These are phyloP conservation scores for Pampus argenteus DNA, from an alignment of 2,797 vertebrate species.

Conservation along the genomic window DNA sequence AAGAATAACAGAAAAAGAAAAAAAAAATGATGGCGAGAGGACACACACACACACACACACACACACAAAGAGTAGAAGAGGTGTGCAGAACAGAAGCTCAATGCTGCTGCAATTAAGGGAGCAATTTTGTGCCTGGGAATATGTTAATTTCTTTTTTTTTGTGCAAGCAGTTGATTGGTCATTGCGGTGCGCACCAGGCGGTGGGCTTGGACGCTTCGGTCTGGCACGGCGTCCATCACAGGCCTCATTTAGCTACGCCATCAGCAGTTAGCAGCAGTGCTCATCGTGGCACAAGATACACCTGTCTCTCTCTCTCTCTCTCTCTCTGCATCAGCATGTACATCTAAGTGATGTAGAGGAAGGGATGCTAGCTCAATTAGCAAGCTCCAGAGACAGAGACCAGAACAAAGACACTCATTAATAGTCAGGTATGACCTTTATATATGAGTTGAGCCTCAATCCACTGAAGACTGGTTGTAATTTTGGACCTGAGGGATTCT, in stretches of 20 bases:
- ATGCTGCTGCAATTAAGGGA: slow-evolving; percentile 82
- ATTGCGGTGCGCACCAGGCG: slow-evolving; percentile 59
- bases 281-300: slow-evolving; percentile 5
- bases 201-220: slow-evolving; percentile 59
- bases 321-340: slow-evolving; percentile 23
- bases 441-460: slow-evolving; percentile 49
- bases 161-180: slow-evolving; percentile 79
- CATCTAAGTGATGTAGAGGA: slow-evolving; percentile 43
- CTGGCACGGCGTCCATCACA: slow-evolving; percentile 67
- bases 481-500: slow-evolving; percentile 63
- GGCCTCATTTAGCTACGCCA: slow-evolving; percentile 65
- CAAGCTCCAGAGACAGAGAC: slow-evolving; percentile 55
- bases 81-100: slow-evolving; percentile 66
- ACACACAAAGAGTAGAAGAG: slow-evolving; percentile 46
- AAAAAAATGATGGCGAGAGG: slow-evolving; percentile 38
- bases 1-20: slow-evolving; percentile 44
- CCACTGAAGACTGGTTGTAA: slow-evolving; percentile 55
- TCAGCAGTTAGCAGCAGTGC: slow-evolving; percentile 39
- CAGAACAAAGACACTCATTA: slow-evolving; percentile 65
- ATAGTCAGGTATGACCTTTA: slow-evolving; percentile 75
- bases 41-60: slow-evolving; percentile 9
- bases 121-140: slow-evolving; percentile 79
- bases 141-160: slow-evolving; percentile 81
- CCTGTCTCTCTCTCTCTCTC: slow-evolving; percentile 48
- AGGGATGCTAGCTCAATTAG: slow-evolving; percentile 66